phyloP scores from a whole-genome alignment of 2,888 invertebrate species.

The Pecten maximus region DNA sequence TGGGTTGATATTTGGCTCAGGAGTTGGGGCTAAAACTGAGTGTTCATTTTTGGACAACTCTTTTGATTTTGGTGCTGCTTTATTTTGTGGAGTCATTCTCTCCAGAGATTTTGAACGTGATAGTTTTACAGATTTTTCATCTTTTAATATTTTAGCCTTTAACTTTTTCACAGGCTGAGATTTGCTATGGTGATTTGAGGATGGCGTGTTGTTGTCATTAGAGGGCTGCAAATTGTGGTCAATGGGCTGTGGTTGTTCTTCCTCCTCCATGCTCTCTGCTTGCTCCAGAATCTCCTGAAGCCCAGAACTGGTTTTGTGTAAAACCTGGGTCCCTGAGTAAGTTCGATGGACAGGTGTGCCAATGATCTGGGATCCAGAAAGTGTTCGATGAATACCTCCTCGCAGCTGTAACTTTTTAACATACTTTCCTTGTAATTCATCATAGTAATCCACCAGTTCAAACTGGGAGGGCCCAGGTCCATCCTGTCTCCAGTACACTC shows the following conservation, averaged over 20 bases:
- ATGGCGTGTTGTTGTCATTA: constrained; percentile 47
- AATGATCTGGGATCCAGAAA: constrained; percentile 49
- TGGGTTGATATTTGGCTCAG: constrained; percentile 42
- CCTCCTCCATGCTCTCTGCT: constrained; percentile 50
- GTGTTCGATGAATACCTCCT: constrained; percentile 45
- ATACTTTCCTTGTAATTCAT: constrained; percentile 62
- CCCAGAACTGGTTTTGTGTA: constrained; percentile 54
- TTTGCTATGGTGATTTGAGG: constrained; percentile 48
- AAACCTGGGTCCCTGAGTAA: constrained; percentile 52
- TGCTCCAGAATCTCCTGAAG: constrained; percentile 54
- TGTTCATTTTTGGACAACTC: constrained; percentile 56
- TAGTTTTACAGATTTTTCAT: constrained; percentile 9
- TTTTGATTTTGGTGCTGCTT: constrained; percentile 49
- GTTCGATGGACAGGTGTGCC: constrained; percentile 50
- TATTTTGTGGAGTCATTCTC: constrained; percentile 59
- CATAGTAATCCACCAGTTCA: constrained; percentile 69
- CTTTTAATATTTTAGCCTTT: constrained; percentile 9
- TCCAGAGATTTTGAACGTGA: neutral
- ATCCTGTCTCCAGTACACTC: constrained; percentile 50
- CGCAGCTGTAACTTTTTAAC: constrained; percentile 57
- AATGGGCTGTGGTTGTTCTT: constrained; percentile 43
- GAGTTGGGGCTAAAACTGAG: constrained; percentile 33
- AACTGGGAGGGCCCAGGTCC: constrained; percentile 60
- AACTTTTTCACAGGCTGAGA: constrained; percentile 61
- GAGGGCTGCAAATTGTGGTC: constrained; percentile 34